Evolutionary conservation across 2,113 vertebrate genomes (phyloP).

Genomic region (Pseudopipra pipra): DNA sequence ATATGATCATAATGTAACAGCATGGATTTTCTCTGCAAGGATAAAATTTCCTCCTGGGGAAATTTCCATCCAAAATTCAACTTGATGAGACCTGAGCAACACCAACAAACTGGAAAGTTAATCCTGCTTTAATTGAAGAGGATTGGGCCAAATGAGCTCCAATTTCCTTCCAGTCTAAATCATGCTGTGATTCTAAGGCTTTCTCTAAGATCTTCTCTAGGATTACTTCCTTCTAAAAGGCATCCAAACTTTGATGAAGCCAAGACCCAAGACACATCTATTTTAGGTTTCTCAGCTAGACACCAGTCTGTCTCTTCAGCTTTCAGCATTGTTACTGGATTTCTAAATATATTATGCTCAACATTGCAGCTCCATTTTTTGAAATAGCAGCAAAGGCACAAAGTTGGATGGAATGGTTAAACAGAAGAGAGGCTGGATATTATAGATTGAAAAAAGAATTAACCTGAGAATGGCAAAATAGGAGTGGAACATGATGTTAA

Average conservation of each 20-base stretch:
- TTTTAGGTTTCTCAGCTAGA: background rate
- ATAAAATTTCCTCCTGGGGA: background rate
- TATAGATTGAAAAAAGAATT: background rate
- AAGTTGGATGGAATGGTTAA: background rate
- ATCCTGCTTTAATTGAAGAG: background rate
- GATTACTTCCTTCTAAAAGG: background rate
- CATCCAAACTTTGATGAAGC: background rate
- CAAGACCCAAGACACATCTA: background rate
- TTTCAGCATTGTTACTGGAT: background rate
- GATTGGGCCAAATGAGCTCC: background rate
- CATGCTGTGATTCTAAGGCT: background rate
- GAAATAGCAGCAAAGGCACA: background rate
- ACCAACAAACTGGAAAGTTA: background rate
- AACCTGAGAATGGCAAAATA: background rate
- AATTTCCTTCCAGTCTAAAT: background rate
- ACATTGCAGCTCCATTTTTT: background rate
- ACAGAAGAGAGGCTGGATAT: background rate
- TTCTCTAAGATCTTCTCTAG: background rate
- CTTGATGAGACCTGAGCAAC: background rate
- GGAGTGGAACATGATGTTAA: background rate
- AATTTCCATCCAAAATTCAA: background rate
- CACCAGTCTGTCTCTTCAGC: background rate
- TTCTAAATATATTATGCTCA: background rate
- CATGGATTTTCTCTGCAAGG: background rate
- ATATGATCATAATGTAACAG: background rate